These are phyloP conservation scores for Mormyrops boulengeri DNA, from an alignment of 2,797 vertebrate species.

Conservation along the genomic window DNA sequence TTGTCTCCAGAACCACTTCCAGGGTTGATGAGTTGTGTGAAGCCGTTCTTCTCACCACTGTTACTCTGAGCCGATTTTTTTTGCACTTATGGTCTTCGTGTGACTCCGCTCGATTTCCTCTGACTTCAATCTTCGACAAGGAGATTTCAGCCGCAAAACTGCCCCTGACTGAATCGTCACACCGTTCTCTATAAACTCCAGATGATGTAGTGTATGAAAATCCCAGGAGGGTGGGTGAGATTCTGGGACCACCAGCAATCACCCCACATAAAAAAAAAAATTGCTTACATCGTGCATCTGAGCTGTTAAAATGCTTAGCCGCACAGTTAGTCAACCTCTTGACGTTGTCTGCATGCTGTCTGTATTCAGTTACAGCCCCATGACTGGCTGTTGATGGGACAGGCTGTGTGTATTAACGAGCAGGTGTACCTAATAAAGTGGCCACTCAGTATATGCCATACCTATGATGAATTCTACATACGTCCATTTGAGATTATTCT, in stretches of 20 bases:
- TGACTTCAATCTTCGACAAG: not conserved
- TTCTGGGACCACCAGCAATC: not conserved
- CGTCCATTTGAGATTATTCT: not conserved
- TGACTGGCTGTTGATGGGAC: not conserved
- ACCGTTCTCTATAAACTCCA: not conserved
- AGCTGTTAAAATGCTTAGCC: not conserved
- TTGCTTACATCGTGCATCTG: not conserved
- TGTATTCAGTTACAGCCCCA: not conserved
- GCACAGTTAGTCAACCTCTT: not conserved
- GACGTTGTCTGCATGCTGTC: not conserved
- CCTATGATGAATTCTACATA: not conserved
- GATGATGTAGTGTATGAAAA: not conserved
- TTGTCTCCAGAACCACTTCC: not conserved
- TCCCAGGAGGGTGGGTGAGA: not conserved
- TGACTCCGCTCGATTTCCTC: not conserved
- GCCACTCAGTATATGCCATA: not conserved
- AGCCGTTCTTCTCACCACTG: not conserved
- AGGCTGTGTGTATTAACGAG: not conserved
- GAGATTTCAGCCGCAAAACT: not conserved
- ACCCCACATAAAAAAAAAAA: not conserved
- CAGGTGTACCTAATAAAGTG: not conserved
- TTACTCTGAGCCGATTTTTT: not conserved
- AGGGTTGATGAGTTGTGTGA: not conserved
- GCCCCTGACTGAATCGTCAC: not conserved
- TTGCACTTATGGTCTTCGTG: not conserved